A percentile compares a stretch with the other conserved stretches of the same genome.
Conservation (phyloP, 2,113 vertebrate species). For the Rostratula benghalensis region DNA sequence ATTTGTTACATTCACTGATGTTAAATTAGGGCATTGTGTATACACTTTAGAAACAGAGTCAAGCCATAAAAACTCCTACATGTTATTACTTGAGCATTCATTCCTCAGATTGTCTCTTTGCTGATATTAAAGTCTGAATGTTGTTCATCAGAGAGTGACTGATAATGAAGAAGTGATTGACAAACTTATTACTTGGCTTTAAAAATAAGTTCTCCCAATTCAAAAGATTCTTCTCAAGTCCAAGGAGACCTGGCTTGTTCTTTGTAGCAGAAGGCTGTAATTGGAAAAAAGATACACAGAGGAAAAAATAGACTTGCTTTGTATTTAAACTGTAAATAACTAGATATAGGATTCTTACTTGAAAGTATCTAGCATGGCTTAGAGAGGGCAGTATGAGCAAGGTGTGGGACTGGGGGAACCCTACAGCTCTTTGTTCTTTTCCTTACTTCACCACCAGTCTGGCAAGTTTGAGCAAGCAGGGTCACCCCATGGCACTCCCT, state of each 20-base stretch:
- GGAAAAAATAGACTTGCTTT: neutral
- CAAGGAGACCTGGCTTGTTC: neutral
- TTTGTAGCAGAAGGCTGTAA: slow-evolving; percentile 22
- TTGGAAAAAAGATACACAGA: slow-evolving; percentile 1
- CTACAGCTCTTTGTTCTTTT: neutral
- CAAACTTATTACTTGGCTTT: slow-evolving; percentile 70
- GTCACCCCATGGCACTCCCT: fast-evolving
- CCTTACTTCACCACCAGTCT: neutral
- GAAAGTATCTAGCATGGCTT: neutral
- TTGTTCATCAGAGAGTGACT: slow-evolving; percentile 70
- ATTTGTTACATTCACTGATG: slow-evolving; percentile 45
- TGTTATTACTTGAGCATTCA: slow-evolving; percentile 64
- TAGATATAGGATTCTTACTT: neutral
- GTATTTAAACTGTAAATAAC: slow-evolving; percentile 1
- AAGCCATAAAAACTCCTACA: slow-evolving; percentile 56
- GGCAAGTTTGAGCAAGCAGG: neutral
- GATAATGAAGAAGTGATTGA: slow-evolving; percentile 74
- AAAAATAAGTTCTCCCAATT: slow-evolving; percentile 55
- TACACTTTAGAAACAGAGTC: slow-evolving; percentile 52
- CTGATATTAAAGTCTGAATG: slow-evolving; percentile 70
- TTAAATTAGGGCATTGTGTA: slow-evolving; percentile 65
- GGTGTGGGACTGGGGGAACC: no score
- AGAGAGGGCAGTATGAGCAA: neutral
- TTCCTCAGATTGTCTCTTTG: slow-evolving; percentile 62
- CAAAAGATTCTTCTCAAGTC: slow-evolving; percentile 33